phyloP scores from a whole-genome alignment of 2,113 vertebrate genomes.

The Galeopterus variegatus region DNA sequence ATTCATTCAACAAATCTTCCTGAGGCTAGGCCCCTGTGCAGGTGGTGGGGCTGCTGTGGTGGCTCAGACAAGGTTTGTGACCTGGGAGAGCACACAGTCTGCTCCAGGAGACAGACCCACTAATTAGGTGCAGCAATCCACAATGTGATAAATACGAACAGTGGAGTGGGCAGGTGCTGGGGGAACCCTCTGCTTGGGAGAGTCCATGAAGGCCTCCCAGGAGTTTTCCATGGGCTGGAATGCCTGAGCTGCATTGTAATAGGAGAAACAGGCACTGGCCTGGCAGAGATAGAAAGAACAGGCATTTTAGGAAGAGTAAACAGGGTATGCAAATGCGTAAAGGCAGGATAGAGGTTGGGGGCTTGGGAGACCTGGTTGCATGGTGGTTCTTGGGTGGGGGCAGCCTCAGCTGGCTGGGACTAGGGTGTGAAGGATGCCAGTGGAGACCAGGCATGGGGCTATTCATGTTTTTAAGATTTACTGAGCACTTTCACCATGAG shows the following conservation, averaged over 20 bases:
- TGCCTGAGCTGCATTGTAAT: neutral
- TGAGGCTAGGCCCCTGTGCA: neutral
- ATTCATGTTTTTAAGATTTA: neutral
- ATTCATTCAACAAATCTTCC: constrained; percentile 13
- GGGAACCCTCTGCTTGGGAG: neutral
- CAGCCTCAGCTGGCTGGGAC: neutral
- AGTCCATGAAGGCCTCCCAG: neutral
- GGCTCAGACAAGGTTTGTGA: neutral
- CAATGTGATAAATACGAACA: neutral
- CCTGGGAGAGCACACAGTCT: neutral
- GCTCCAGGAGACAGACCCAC: neutral
- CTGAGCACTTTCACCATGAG: neutral
- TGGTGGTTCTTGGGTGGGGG: neutral
- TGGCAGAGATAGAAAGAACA: neutral
- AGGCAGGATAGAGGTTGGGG: neutral
- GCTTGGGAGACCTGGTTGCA: neutral
- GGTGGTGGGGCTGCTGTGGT: neutral
- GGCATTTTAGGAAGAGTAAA: neutral
- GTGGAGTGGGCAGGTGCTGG: neutral
- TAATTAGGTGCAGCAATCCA: neutral
- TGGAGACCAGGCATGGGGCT: neutral
- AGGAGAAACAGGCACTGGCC: neutral
- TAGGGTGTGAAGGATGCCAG: neutral
- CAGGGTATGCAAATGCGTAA: neutral
- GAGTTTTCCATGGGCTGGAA: neutral